A percentile compares a stretch with the other conserved stretches of the same genome.
These are phyloP conservation scores for Pachypsylla venusta DNA, from an alignment of 1,140 invertebrate species.

Conservation along the genomic window DNA sequence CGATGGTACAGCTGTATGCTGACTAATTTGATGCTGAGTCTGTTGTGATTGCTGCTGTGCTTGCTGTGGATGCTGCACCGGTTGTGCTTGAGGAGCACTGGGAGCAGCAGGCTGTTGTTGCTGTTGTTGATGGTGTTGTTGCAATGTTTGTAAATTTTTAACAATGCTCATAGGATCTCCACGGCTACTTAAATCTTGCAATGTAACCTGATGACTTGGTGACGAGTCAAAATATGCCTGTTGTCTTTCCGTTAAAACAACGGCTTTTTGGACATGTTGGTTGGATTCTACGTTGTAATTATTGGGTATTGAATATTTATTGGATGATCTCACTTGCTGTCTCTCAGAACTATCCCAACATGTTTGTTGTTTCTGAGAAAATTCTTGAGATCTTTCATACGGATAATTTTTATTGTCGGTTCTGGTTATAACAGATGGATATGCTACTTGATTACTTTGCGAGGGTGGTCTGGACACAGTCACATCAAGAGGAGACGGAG, in stretches of 20 bases:
- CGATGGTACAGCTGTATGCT: conserved; percentile 5
- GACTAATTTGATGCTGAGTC: conserved; percentile 8
- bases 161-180: conserved; percentile 58
- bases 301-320: conserved; percentile 5
- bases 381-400: conserved; percentile 7
- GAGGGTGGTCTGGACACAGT: conserved; percentile 36
- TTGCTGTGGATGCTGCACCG: conserved; percentile 29
- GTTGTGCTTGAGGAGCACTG: conserved; percentile 30
- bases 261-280: conserved; percentile 7
- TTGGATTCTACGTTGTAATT: conserved; percentile 9
- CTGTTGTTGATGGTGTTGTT: conserved; percentile 22
- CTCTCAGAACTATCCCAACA: conserved; percentile 9
- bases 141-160: conserved; percentile 44
- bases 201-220: conserved; percentile 35
- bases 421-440: conserved; percentile 15
- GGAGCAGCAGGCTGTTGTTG: conserved; percentile 25
- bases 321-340: conserved; percentile 5
- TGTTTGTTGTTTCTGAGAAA: conserved; percentile 11
- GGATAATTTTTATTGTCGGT: not conserved
- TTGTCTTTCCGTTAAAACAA: conserved; percentile 4
- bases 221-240: conserved; percentile 37
- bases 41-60: conserved; percentile 9
- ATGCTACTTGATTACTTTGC: conserved; percentile 9
- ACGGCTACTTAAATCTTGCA: conserved; percentile 50
- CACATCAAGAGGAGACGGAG: conserved; percentile 49